Conservation (phyloP, 2,113 vertebrate species). For the Hyaena hyaena region DNA sequence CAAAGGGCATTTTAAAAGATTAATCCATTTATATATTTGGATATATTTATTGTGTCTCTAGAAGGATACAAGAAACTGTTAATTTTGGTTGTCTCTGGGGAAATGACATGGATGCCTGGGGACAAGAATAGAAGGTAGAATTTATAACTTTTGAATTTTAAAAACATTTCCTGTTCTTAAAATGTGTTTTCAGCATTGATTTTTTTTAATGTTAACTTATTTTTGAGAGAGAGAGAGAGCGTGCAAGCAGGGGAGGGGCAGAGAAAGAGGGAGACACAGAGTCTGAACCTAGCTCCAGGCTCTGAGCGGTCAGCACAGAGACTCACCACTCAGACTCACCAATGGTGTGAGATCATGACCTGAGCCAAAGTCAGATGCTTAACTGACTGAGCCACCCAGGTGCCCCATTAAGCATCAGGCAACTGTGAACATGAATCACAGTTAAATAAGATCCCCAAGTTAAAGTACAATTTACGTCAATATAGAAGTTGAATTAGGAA, state of each 20-base stretch:
- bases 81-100: neutral
- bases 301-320: no score
- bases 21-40: neutral
- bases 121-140: neutral
- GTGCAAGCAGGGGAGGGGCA: no score
- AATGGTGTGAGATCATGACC: no score
- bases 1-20: neutral
- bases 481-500: neutral
- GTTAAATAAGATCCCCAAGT: neutral
- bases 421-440: neutral
- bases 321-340: no score
- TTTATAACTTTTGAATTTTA: neutral
- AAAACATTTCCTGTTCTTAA: conserved; percentile 17
- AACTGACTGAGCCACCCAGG: no score
- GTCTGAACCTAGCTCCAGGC: no score
- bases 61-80: neutral
- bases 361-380: no score
- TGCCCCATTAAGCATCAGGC: neutral
- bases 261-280: no score
- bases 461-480: neutral
- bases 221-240: no score
- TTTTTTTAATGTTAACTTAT: no score
- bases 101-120: neutral
- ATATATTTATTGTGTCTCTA: neutral
- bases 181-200: neutral